Conservation (phyloP, 2,113 vertebrate genomes). For the Oreochromis tanganicae region DNA sequence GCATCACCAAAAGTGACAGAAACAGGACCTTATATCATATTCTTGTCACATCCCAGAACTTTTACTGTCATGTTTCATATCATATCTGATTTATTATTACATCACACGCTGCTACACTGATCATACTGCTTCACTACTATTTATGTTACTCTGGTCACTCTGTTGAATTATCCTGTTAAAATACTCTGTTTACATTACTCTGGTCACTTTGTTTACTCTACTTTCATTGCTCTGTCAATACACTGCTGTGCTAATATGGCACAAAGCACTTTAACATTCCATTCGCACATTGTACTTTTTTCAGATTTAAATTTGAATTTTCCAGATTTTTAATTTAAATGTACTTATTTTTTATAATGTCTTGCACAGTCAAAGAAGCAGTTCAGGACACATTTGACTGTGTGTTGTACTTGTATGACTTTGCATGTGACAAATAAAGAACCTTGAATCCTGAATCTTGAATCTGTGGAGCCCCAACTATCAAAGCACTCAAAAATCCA, state of each 20-base stretch:
- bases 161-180: background rate
- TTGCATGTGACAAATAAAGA: background rate
- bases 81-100: background rate
- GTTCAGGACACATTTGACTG: background rate
- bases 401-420: background rate
- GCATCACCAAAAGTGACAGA: background rate
- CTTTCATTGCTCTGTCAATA: background rate
- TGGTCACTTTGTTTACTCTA: background rate
- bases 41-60: background rate
- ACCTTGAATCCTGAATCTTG: background rate
- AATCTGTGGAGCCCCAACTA: background rate
- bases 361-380: background rate
- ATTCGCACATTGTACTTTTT: background rate
- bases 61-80: background rate
- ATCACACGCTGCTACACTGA: background rate
- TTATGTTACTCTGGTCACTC: background rate
- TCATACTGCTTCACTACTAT: background rate
- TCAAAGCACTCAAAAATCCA: background rate
- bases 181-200: background rate
- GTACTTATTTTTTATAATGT: background rate
- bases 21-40: background rate
- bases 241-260: background rate
- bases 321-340: background rate
- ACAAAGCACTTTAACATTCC: background rate
- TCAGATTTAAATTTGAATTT: background rate